Evolutionary conservation across 2,888 invertebrate species (phyloP).

Genomic region (Meghimatium bilineatum): DNA sequence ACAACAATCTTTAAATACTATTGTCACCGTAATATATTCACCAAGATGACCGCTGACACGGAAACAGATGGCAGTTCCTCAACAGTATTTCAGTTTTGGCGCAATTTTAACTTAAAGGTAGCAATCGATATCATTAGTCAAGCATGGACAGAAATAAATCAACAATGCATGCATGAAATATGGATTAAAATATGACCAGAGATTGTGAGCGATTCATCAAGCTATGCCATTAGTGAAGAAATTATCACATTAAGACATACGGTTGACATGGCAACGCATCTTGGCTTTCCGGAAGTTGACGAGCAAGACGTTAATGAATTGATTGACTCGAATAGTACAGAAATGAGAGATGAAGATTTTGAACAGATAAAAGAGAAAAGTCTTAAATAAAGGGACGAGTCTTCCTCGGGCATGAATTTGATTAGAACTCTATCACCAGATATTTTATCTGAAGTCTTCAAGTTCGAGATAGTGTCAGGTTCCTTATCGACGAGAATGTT

Average conservation of each 20-base stretch:
- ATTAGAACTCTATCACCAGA: conserved; percentile 2
- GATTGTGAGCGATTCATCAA: background rate
- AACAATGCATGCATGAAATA: background rate
- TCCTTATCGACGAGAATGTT: conserved; percentile 19
- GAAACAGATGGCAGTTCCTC: background rate
- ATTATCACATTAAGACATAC: background rate
- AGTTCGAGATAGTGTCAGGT: background rate
- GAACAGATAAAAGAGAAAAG: no score
- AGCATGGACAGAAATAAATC: conserved; percentile 17
- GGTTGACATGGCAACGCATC: background rate
- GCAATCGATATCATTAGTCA: conserved; percentile 28
- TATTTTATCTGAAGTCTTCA: background rate
- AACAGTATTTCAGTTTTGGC: conserved; percentile 3
- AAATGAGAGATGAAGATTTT: background rate
- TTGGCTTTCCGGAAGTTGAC: background rate
- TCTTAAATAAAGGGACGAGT: background rate
- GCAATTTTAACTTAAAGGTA: conserved; percentile 5
- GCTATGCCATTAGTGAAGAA: background rate
- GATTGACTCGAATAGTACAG: conserved; percentile 4
- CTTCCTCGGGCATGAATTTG: background rate
- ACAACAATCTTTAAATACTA: conserved; percentile 37
- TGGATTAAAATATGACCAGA: conserved; percentile 39
- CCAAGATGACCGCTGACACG: background rate
- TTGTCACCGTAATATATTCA: conserved; percentile 3
- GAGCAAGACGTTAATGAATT: background rate